Evolutionary conservation across 2,113 vertebrate species (phyloP).

Genomic region (Thamnophis sirtalis): DNA sequence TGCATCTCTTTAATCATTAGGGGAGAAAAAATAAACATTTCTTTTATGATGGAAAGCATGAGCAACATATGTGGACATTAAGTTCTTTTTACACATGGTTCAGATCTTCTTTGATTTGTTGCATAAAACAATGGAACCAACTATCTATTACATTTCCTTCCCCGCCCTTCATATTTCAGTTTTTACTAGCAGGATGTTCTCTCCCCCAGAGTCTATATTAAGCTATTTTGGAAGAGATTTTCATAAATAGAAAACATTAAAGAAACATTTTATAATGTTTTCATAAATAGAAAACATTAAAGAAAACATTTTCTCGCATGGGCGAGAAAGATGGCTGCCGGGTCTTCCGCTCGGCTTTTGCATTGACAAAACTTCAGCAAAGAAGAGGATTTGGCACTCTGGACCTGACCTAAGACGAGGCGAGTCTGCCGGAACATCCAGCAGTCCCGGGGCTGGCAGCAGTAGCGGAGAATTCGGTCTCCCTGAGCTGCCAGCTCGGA

Average conservation of each 20-base stretch:
- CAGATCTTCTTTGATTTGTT: slow-evolving; percentile 18
- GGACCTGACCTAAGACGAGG: too few relatives aligned
- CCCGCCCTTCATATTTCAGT: neutral
- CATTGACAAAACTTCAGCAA: too few relatives aligned
- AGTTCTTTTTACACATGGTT: slow-evolving; percentile 29
- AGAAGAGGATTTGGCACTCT: too few relatives aligned
- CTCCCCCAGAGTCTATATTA: neutral
- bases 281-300: too few relatives aligned
- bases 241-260: neutral
- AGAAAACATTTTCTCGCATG: too few relatives aligned
- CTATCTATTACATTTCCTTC: neutral
- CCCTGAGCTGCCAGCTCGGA: too few relatives aligned
- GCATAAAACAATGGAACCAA: slow-evolving; percentile 23
- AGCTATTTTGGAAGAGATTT: slow-evolving; percentile 26
- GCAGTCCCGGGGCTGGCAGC: too few relatives aligned
- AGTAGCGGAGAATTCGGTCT: too few relatives aligned
- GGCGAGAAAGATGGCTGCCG: too few relatives aligned
- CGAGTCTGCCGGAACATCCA: too few relatives aligned
- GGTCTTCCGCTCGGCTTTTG: too few relatives aligned
- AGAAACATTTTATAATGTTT: too few relatives aligned
- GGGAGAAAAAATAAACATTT: slow-evolving; percentile 16
- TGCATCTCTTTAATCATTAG: slow-evolving; percentile 8
- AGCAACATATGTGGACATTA: slow-evolving; percentile 21
- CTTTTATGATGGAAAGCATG: slow-evolving; percentile 24
- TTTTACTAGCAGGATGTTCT: slow-evolving; percentile 16